Evolutionary conservation across 35 echinoderm and acorn worm species (phyloP).

Genomic region (Patiria miniata): DNA sequence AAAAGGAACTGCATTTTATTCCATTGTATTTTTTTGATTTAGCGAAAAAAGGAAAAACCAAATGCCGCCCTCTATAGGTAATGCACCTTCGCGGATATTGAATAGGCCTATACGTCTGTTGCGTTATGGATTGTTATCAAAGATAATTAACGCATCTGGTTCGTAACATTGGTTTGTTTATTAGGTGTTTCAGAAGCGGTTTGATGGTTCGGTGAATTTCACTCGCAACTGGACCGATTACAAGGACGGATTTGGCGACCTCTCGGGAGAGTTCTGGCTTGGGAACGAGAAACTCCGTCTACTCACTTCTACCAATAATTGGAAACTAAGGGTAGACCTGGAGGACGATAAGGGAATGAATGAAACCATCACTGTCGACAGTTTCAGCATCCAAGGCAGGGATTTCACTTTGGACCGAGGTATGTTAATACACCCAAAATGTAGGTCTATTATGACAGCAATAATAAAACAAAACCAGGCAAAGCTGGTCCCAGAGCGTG

Average conservation of each 20-base stretch:
- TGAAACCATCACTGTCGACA: neutral
- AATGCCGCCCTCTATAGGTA: too few species aligned
- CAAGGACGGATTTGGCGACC: slow-evolving; percentile 42
- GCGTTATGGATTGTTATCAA: too few species aligned
- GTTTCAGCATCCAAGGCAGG: neutral
- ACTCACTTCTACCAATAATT: neutral
- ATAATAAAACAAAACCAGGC: too few species aligned
- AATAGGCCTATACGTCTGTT: too few species aligned
- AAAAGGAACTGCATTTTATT: too few species aligned
- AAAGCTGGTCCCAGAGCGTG: too few species aligned
- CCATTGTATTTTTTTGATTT: too few species aligned
- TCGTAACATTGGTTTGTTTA: neutral
- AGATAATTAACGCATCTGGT: too few species aligned
- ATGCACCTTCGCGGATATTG: too few species aligned
- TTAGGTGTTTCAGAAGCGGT: slow-evolving; percentile 41
- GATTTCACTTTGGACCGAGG: neutral
- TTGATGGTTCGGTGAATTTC: slow-evolving; percentile 49
- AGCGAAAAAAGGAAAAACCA: too few species aligned
- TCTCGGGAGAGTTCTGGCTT: slow-evolving; percentile 37
- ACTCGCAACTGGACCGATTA: slow-evolving; percentile 45
- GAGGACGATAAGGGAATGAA: neutral
- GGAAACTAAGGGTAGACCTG: slow-evolving; percentile 43
- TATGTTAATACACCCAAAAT: too few species aligned
- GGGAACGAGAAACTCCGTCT: slow-evolving; percentile 49
- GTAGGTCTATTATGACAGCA: too few species aligned